Evolutionary conservation across 37 sponge, comb jelly and placozoan species (phyloP).

Genomic region (Cliona cf. orientalis): DNA sequence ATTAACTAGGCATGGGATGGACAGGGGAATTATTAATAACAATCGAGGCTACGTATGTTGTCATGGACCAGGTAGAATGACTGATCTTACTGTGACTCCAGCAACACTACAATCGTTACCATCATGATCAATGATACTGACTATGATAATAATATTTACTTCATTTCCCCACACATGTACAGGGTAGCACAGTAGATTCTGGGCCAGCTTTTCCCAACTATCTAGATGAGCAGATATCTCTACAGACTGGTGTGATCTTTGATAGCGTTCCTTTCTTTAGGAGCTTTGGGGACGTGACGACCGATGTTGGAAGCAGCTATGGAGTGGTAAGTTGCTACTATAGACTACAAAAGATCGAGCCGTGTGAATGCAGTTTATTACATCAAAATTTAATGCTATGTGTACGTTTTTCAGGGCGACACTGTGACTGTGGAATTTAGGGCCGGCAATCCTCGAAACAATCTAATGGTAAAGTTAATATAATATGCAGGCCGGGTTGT

Average conservation of each 20-base stretch:
- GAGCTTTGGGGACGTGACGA: slow-evolving; percentile 65
- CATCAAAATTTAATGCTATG: too few species aligned
- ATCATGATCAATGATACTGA: too few species aligned
- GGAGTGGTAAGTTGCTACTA: slow-evolving; percentile 34
- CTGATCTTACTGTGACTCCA: too few species aligned
- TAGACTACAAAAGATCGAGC: neutral
- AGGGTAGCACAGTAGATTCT: slow-evolving; percentile 37
- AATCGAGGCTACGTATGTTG: too few species aligned
- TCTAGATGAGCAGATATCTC: slow-evolving; percentile 46
- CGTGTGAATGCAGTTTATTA: neutral
- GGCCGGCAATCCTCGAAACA: slow-evolving; percentile 91
- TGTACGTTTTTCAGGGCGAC: slow-evolving; percentile 41
- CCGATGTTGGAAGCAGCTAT: slow-evolving; percentile 56
- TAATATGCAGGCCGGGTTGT: too few species aligned
- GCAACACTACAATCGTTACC: too few species aligned
- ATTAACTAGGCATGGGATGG: neutral
- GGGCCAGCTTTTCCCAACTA: slow-evolving; percentile 79
- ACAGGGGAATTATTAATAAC: neutral
- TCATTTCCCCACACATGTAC: too few species aligned
- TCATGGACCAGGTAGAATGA: too few species aligned
- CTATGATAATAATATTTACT: too few species aligned
- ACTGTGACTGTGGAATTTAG: slow-evolving; percentile 80
- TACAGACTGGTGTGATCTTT: slow-evolving; percentile 60
- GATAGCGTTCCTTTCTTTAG: slow-evolving; percentile 62
- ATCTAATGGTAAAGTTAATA: slow-evolving; percentile 61